Evolutionary conservation across 2,888 invertebrate genomes (phyloP).

Genomic region (Prosopocoilus inquinatus): DNA sequence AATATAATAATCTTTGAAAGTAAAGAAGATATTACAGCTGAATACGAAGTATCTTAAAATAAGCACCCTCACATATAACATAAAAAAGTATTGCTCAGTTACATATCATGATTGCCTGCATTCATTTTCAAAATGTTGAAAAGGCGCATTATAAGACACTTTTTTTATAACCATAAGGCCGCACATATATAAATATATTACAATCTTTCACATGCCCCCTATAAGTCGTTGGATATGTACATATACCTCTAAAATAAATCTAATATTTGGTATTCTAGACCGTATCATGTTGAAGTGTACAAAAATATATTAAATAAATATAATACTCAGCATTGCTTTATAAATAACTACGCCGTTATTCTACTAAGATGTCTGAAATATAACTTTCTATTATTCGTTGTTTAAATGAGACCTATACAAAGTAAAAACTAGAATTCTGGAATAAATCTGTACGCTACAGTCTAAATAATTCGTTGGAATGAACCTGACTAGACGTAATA

Average conservation of each 20-base stretch:
- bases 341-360: too few species aligned
- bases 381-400: background rate
- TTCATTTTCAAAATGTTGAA: too few species aligned
- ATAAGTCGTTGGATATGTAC: background rate
- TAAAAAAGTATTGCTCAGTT: too few species aligned
- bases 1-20: too few species aligned
- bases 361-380: too few species aligned
- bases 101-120: too few species aligned
- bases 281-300: slow-evolving; percentile 44
- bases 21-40: too few species aligned
- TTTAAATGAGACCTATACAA: slow-evolving; percentile 6
- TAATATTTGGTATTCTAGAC: slow-evolving; percentile 52
- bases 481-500: slow-evolving; percentile 46
- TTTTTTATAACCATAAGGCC: too few species aligned
- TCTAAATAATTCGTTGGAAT: slow-evolving; percentile 38
- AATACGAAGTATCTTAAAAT: too few species aligned
- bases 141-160: too few species aligned
- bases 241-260: slow-evolving; percentile 28
- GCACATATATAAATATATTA: background rate
- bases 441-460: slow-evolving; percentile 2
- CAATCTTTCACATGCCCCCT: background rate
- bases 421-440: background rate
- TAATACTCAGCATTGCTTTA: slow-evolving; percentile 4
- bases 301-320: slow-evolving; percentile 41
- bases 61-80: too few species aligned